Base-by-base conservation (phyloP, 2,888 invertebrate species). In the Pristionchus fissidentatus region DNA sequence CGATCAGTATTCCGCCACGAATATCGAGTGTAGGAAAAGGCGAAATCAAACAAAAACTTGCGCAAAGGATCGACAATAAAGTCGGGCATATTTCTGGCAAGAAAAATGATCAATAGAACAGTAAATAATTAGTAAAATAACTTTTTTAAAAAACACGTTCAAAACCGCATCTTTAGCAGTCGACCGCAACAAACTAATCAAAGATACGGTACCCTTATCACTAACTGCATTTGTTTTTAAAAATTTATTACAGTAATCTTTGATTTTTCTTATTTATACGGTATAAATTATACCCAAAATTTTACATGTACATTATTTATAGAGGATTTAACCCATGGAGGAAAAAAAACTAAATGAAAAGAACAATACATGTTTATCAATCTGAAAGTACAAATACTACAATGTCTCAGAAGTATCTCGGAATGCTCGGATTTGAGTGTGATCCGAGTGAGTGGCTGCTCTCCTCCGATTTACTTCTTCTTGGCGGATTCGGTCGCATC, bases 401-500 rank as follows among this genome's bases (percentile, higher is more conserved):
- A 0, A 46, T n/a, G n/a, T 0, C 29, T 73, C 49, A 77, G 32
- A 77, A 77, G 13, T 77, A 77, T 49, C 75, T 46, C 2, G 75
- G 29, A n/a, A 49, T 32, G 19, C 75, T 41, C 0, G 75, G 75
- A 49, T 77, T 77, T 2, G 75, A 77, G 35, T 77, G 75, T 0
- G 49, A 46, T 77, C 75, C 75, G 19, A 77, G 22, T 29, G 75
- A 77, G 75, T 77, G 75, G 19, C 49, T 49, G 32, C 49, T 49
- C 46, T 77, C 75, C 49, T 77, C 75, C 22, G 75, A 77, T 32
- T 49, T 1, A n/a, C 75, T 77, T 19, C 75, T 46, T 22, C 49
- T 46, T 5, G 75, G 75, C 13, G 75, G 75, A 77, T 43, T 70
- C 1, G 70, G 70, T 1, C 70, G 41, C 70, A 70, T 70, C 8